Percentiles rank a stretch among this genome's conserved stretches.
These are phyloP conservation scores for Sinocyclocheilus anophthalmus DNA, from an alignment of 2,113 vertebrate species.

Conservation along the genomic window DNA sequence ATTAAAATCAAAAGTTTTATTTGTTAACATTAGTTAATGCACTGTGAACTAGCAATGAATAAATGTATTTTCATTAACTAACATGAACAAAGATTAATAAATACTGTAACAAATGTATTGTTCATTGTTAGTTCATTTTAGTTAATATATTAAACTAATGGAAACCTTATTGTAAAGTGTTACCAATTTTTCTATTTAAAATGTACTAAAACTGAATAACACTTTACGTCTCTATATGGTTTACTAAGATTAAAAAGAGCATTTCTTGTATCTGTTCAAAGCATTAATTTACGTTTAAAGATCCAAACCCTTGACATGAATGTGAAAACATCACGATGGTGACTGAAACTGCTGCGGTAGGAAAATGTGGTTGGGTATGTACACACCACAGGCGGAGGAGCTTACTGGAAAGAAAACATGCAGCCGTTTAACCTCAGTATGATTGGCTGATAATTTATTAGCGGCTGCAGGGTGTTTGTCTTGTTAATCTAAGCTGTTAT, in stretches of 20 bases:
- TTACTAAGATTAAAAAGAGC: not conserved
- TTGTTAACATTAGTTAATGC: no score
- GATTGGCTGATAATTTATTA: constrained; percentile 43
- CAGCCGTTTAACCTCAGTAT: constrained; percentile 34
- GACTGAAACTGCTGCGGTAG: constrained; percentile 21
- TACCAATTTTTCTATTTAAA: no score
- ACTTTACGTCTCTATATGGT: no score
- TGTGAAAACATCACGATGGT: not conserved
- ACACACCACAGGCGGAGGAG: constrained; percentile 7
- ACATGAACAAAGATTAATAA: no score
- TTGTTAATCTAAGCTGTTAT: constrained; percentile 25
- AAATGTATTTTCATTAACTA: no score
- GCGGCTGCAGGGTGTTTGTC: constrained; percentile 26
- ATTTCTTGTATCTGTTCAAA: not conserved
- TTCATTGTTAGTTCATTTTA: no score
- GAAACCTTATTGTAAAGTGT: no score
- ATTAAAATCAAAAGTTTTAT: no score
- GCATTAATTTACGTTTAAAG: not conserved
- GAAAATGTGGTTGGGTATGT: constrained; percentile 48
- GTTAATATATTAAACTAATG: no score
- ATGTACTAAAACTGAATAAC: no score
- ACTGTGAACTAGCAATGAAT: no score
- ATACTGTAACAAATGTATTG: no score
- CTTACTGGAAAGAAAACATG: constrained; percentile 38
- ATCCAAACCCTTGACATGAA: not conserved